Evolutionary conservation across 2,888 invertebrate genomes (phyloP).

Genomic region (Cordilura impudica): DNA sequence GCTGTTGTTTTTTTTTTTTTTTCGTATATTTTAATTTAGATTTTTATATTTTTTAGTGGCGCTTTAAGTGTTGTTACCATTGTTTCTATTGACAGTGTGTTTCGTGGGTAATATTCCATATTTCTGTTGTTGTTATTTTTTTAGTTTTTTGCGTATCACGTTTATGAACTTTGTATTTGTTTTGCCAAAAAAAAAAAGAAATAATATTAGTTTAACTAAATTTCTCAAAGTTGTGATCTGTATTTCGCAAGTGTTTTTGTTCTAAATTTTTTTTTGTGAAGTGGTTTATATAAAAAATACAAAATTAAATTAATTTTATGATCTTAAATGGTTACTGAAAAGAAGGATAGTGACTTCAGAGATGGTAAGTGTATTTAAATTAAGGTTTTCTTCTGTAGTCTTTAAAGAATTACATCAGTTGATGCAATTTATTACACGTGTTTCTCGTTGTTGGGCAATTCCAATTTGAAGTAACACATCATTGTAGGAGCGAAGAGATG

Average conservation of each 20-base stretch:
- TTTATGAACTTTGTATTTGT: slow-evolving; percentile 14
- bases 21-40: slow-evolving; percentile 22
- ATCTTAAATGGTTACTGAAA: slow-evolving; percentile 27
- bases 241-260: neutral
- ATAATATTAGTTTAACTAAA: neutral
- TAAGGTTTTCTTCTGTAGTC: neutral
- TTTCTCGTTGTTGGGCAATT: no score
- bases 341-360: slow-evolving; percentile 23
- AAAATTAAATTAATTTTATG: slow-evolving; percentile 5
- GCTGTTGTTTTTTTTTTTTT: slow-evolving; percentile 4
- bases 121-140: slow-evolving; percentile 7
- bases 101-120: slow-evolving; percentile 38
- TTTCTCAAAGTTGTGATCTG: neutral
- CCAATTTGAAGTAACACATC: no score
- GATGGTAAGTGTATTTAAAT: slow-evolving; percentile 29
- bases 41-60: slow-evolving; percentile 57
- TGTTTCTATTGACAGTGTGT: slow-evolving; percentile 46
- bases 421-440: no score
- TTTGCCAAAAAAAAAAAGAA: slow-evolving; percentile 11
- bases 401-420: neutral
- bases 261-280: neutral
- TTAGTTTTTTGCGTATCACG: slow-evolving; percentile 33
- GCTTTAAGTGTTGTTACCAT: slow-evolving; percentile 58
- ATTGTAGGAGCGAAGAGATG: no score
- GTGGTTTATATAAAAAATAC: neutral